These are phyloP conservation scores for Sericinus montela DNA, from an alignment of 2,888 invertebrate genomes.

Conservation along the genomic window DNA sequence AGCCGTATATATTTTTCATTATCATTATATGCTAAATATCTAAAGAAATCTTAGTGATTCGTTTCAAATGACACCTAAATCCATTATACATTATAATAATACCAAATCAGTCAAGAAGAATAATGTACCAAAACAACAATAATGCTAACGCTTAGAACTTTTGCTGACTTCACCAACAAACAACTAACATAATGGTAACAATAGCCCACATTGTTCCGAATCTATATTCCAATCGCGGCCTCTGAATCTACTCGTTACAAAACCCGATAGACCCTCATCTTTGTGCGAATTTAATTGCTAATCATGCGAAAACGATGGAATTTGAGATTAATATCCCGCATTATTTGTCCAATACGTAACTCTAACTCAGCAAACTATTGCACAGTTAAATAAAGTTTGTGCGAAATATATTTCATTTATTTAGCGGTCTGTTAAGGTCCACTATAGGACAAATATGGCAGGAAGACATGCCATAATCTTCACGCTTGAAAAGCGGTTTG, in stretches of 20 bases:
- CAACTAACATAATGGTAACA: conserved; percentile 21
- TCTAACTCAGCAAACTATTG: not conserved
- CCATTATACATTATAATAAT: not conserved
- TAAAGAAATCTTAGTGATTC: no score
- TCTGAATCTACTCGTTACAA: conserved; percentile 22
- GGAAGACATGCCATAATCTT: no score
- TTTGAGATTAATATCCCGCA: conserved; percentile 21
- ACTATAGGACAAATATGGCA: no score
- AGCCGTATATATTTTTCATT: no score
- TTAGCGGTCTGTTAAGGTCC: no score
- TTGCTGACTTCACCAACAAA: conserved; percentile 8
- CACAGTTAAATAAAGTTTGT: no score
- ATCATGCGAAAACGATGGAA: conserved; percentile 24
- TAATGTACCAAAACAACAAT: conserved; percentile 9
- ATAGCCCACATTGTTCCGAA: conserved; percentile 20
- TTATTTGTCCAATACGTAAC: conserved; percentile 15
- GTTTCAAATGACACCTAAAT: not conserved
- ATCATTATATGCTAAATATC: no score
- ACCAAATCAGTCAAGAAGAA: not conserved
- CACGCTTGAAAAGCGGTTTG: no score
- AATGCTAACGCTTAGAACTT: conserved; percentile 7
- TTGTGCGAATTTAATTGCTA: conserved; percentile 26
- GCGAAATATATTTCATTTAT: no score
- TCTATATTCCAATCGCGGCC: conserved; percentile 23
- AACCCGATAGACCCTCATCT: conserved; percentile 23